Conservation (phyloP, 2,888 invertebrate genomes). For the Cloeon dipterum region DNA sequence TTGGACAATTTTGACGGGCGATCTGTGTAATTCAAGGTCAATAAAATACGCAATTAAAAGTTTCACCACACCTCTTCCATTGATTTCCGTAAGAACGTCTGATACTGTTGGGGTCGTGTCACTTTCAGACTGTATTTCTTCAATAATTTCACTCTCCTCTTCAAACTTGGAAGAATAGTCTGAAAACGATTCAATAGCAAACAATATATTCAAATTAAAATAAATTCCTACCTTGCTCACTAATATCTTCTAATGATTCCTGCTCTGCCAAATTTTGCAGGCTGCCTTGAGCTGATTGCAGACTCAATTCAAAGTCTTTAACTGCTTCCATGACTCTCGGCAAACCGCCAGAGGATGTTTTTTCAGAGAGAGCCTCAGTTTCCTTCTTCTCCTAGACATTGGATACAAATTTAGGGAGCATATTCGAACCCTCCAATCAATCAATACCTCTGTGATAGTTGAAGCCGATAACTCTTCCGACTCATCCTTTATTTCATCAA, state of each 20-base stretch:
- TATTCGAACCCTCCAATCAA: background rate
- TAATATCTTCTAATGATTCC: background rate
- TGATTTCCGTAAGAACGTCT: background rate
- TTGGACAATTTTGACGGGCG: no score
- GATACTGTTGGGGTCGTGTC: background rate
- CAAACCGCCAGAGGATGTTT: background rate
- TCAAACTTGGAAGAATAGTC: constrained; percentile 5
- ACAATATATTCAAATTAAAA: no score
- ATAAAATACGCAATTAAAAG: background rate
- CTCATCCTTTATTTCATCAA: background rate
- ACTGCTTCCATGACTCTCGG: background rate
- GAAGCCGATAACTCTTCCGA: background rate
- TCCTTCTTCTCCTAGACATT: no score
- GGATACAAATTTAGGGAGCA: no score
- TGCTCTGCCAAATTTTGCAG: background rate
- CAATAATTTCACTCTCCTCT: constrained; percentile 2
- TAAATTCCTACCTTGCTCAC: background rate
- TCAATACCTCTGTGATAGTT: background rate
- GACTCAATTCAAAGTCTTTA: background rate
- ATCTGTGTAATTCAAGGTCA: background rate
- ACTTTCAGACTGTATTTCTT: background rate
- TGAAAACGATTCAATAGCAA: background rate
- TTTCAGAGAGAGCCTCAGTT: background rate
- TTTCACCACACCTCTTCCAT: background rate
- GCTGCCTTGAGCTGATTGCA: background rate